Evolutionary conservation across 1,140 invertebrate species (phyloP), one percentile per base, ranked within the genome.

Genomic region (Penaeus vannamei): DNA sequence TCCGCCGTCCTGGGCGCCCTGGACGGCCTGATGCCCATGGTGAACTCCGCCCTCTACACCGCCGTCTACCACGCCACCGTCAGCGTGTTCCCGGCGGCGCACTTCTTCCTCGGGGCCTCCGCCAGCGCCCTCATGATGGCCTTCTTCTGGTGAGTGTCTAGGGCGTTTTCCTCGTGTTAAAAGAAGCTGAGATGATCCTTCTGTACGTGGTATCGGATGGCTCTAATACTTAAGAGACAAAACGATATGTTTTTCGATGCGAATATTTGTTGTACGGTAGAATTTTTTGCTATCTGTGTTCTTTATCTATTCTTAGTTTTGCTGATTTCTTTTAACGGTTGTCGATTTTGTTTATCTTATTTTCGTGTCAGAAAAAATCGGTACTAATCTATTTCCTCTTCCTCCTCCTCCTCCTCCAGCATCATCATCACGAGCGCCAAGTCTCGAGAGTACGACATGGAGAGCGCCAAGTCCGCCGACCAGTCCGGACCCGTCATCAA

Each of bases 21-120:
- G 29, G 90, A 91, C 72, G 90, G 90, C n/a, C 80, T 91, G 42
- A 91, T 91, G 90, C 90, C 90, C 59, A 91, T 91, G 90, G 72
- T 89, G 42, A 90, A 85, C 82, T 90, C 84, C 62, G 89, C 88
- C 36, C 85, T 91, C 10, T 91, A 86, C 85, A 91, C 81, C 59
- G 90, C 90, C 84, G 89, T 91, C 62, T 91, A 91, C 83, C 85
- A 89, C 81, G 86, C 87, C 42, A 84, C 90, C 72, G 90, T 91
- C 53, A 87, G 88, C 22, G 59, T 42, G 22, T 91, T 91, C 85
- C 90, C 90, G 22, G 85, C 85, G 2, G 90, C 90, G 0, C 90
- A 91, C 36, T 91, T 91, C 85, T 90, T 90, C 88, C 87, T 91
- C 20, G 90, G 87, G 0, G 88, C 85, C 17, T 64, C 82, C 2